A percentile compares a stretch with the other conserved stretches of the same genome.
Evolutionary conservation across 2,888 invertebrate species (phyloP).

Genomic region (Lycophotia porphyrea): DNA sequence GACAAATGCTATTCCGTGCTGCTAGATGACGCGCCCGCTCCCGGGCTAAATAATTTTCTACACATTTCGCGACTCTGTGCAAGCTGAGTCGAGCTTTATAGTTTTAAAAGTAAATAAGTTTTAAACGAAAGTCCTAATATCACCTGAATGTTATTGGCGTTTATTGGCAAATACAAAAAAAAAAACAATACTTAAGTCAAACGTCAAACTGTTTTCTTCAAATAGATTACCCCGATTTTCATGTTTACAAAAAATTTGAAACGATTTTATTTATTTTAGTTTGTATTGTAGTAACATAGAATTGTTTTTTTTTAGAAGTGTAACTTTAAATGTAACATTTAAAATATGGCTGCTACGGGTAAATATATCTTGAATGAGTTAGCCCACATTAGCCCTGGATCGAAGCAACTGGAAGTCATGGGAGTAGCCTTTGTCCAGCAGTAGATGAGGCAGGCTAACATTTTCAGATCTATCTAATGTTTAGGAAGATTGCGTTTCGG

Average conservation of each 20-base stretch:
- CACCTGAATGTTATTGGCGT: neutral
- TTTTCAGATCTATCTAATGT: too few relatives aligned
- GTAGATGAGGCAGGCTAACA: too few relatives aligned
- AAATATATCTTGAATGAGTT: constrained; percentile 25
- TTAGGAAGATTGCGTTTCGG: neutral
- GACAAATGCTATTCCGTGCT: neutral
- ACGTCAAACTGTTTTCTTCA: constrained; percentile 56
- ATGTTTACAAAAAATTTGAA: constrained; percentile 74
- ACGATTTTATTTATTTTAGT: constrained; percentile 69
- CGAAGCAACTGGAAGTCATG: too few relatives aligned
- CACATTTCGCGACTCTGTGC: neutral
- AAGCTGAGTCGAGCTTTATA: neutral
- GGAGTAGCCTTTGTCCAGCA: too few relatives aligned
- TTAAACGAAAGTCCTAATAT: constrained; percentile 20
- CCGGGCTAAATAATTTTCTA: neutral
- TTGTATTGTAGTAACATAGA: constrained; percentile 35
- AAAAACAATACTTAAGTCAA: constrained; percentile 19
- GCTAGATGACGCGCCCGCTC: neutral
- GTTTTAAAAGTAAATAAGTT: neutral
- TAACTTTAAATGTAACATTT: constrained; percentile 13
- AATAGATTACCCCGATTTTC: constrained; percentile 60
- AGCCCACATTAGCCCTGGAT: too few relatives aligned
- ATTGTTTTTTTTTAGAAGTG: constrained; percentile 7
- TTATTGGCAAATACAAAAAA: constrained; percentile 14
- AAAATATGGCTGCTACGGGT: constrained; percentile 33